These are phyloP conservation scores for Bombus affinis DNA, from an alignment of 1,140 invertebrate genomes.

Conservation along the genomic window DNA sequence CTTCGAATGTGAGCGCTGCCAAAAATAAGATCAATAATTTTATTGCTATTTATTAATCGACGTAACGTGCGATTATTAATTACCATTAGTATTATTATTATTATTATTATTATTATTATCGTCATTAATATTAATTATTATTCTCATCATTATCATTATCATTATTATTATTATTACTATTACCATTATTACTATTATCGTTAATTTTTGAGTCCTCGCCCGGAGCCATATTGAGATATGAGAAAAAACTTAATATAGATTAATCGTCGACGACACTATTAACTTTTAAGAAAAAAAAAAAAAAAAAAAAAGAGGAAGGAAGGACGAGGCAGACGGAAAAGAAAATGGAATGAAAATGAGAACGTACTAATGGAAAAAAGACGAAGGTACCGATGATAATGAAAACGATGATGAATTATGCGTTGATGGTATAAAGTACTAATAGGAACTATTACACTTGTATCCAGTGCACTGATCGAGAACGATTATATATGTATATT, in stretches of 20 bases:
- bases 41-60: constrained; percentile 72
- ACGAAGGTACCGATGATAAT: constrained; percentile 7
- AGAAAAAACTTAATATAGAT: constrained; percentile 39
- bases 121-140: background rate
- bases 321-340: too few relatives aligned
- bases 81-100: constrained; percentile 41
- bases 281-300: constrained; percentile 45
- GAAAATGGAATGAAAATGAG: constrained; percentile 4
- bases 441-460: constrained; percentile 64
- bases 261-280: constrained; percentile 56
- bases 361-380: constrained; percentile 2
- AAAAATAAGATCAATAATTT: constrained; percentile 51
- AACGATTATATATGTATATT: constrained; percentile 69
- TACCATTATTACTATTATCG: constrained; percentile 43
- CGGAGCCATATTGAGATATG: constrained; percentile 68
- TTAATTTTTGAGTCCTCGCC: constrained; percentile 68
- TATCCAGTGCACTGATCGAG: constrained; percentile 69
- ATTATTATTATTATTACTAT: constrained; percentile 44
- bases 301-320: background rate
- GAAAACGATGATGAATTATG: constrained; percentile 39
- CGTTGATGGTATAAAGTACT: constrained; percentile 69
- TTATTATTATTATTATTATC: constrained; percentile 31
- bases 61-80: constrained; percentile 41
- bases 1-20: constrained; percentile 45
- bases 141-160: background rate